A percentile compares a stretch with the other conserved stretches of the same genome.
Evolutionary conservation across 2,888 invertebrate genomes (phyloP).

Genomic region (Strigamia maritima): DNA sequence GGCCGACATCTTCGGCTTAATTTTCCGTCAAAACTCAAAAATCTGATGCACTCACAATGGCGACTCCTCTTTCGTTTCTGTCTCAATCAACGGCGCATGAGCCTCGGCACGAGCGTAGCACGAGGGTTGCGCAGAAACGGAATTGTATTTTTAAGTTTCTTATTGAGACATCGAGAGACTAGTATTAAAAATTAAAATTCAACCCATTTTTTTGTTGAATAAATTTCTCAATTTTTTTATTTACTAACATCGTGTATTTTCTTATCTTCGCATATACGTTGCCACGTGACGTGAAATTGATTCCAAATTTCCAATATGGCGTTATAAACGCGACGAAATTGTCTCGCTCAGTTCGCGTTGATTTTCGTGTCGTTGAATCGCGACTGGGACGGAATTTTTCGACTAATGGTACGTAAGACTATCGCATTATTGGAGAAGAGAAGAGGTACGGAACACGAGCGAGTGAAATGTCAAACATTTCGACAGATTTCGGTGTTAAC

Average conservation of each 20-base stretch:
- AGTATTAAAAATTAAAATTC: neutral
- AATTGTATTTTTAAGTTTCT: no score
- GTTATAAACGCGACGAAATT: neutral
- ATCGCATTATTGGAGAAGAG: no score
- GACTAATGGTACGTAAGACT: neutral
- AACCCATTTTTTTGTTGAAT: neutral
- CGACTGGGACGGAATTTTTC: neutral
- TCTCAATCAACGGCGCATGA: no score
- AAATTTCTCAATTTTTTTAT: neutral
- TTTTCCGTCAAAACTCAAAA: neutral
- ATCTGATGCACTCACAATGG: neutral
- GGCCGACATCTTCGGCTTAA: neutral
- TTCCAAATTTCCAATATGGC: conserved; percentile 18
- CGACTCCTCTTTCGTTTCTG: no score
- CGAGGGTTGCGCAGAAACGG: no score
- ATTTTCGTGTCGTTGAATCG: neutral
- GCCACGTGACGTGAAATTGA: conserved; percentile 19
- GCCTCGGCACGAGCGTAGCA: no score
- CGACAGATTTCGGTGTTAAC: no score
- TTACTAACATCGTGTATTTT: neutral
- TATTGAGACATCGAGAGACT: no score
- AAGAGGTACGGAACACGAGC: no score
- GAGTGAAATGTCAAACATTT: no score
- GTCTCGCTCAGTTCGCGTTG: neutral
- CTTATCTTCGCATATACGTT: neutral